Evolutionary conservation across 2,113 vertebrate species (phyloP).

Genomic region (Sorex fumeus): DNA sequence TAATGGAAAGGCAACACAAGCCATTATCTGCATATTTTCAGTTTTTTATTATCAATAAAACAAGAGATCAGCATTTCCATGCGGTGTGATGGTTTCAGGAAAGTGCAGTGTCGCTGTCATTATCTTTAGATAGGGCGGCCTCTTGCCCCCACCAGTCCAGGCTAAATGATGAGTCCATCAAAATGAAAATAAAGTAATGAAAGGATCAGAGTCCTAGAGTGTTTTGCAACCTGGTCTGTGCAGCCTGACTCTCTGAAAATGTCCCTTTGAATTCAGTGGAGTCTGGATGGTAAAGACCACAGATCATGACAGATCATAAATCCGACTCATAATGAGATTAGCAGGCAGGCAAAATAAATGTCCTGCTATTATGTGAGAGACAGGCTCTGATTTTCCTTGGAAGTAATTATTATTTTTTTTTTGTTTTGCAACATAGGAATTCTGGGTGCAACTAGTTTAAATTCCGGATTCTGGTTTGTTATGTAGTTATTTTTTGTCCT

Average conservation of each 20-base stretch:
- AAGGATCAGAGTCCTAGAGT: conserved; percentile 30
- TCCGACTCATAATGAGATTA: conserved; percentile 75
- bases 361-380: conserved; percentile 69
- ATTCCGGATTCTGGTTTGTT: conserved; percentile 60
- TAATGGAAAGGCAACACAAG: conserved; percentile 74
- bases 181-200: conserved; percentile 65
- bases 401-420: conserved; percentile 72
- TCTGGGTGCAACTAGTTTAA: conserved; percentile 36
- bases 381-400: conserved; percentile 70
- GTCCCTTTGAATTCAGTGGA: conserved; percentile 73
- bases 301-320: conserved; percentile 75
- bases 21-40: conserved; percentile 61
- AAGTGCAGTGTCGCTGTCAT: conserved; percentile 51
- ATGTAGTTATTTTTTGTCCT: conserved; percentile 66
- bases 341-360: conserved; percentile 76
- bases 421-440: conserved; percentile 30
- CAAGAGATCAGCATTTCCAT: conserved; percentile 70
- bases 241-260: conserved; percentile 35
- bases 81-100: conserved; percentile 46
- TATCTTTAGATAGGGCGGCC: conserved; percentile 61
- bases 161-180: conserved; percentile 65
- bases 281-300: conserved; percentile 61
- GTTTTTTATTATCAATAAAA: conserved; percentile 74
- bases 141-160: conserved; percentile 8
- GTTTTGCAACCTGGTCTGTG: conserved; percentile 4